Conservation (phyloP, 2,113 vertebrate genomes). For the Jaculus jaculus region DNA sequence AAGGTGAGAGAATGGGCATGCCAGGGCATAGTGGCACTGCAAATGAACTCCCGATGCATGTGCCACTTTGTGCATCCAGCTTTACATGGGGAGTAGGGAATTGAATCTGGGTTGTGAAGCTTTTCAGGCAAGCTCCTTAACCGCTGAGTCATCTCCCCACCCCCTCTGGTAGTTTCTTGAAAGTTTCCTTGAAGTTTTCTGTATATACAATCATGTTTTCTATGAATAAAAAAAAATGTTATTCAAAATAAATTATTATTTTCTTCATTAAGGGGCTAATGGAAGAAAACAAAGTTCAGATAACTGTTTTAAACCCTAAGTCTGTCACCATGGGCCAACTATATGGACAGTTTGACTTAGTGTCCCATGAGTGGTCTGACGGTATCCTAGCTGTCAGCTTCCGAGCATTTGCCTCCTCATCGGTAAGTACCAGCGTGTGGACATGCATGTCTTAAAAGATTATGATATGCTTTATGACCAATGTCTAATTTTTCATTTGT, state of each 20-base stretch:
- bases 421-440: constrained; percentile 79
- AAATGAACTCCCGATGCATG: too few relatives aligned
- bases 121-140: too few relatives aligned
- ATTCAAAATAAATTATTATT: neutral
- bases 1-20: too few relatives aligned
- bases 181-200: neutral
- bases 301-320: constrained; percentile 94
- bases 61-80: too few relatives aligned
- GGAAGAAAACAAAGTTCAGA: constrained; percentile 94
- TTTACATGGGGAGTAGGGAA: too few relatives aligned
- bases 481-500: neutral
- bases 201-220: neutral
- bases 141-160: too few relatives aligned
- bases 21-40: too few relatives aligned
- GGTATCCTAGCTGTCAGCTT: constrained; percentile 93
- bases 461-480: neutral
- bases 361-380: constrained; percentile 95
- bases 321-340: constrained; percentile 94
- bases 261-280: constrained; percentile 86
- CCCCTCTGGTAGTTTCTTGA: neutral
- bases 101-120: too few relatives aligned
- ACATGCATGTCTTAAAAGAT: neutral
- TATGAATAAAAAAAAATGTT: neutral
- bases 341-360: constrained; percentile 92
- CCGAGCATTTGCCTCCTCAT: constrained; percentile 89